Percentiles rank a stretch among this genome's conserved stretches.
Evolutionary conservation across 2,888 invertebrate genomes (phyloP).

Genomic region (Catotricha subobsoleta): DNA sequence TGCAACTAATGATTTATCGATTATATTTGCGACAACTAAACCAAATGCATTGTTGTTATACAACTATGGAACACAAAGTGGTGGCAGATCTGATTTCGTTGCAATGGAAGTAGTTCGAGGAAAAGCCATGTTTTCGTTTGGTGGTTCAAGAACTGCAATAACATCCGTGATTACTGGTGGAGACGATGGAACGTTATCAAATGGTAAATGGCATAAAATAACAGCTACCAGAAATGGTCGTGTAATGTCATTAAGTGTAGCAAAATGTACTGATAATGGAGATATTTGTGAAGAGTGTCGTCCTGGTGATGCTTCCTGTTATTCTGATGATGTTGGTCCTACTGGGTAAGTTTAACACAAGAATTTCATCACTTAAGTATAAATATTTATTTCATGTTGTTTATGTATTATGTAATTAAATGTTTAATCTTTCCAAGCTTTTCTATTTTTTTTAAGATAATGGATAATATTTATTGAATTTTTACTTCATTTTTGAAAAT

Average conservation of each 20-base stretch:
- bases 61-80: conserved; percentile 75
- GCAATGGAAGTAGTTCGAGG: conserved; percentile 77
- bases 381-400: no score
- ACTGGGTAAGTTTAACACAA: conserved; percentile 50
- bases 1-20: conserved; percentile 76
- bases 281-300: conserved; percentile 73
- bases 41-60: conserved; percentile 73
- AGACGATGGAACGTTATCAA: conserved; percentile 44
- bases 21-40: conserved; percentile 80
- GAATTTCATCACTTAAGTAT: not conserved
- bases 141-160: conserved; percentile 74
- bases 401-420: no score
- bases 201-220: conserved; percentile 83
- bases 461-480: not conserved
- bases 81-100: conserved; percentile 80
- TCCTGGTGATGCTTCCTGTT: conserved; percentile 65
- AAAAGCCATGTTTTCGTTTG: conserved; percentile 73
- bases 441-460: not conserved
- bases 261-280: conserved; percentile 67
- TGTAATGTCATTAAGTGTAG: conserved; percentile 68
- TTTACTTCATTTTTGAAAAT: not conserved
- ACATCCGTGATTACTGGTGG: conserved; percentile 55
- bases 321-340: conserved; percentile 70
- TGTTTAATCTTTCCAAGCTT: no score
- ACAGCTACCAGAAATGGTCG: conserved; percentile 80